These are phyloP conservation scores for Regulus satrapa DNA, from an alignment of 2,113 vertebrate species.

Conservation along the genomic window DNA sequence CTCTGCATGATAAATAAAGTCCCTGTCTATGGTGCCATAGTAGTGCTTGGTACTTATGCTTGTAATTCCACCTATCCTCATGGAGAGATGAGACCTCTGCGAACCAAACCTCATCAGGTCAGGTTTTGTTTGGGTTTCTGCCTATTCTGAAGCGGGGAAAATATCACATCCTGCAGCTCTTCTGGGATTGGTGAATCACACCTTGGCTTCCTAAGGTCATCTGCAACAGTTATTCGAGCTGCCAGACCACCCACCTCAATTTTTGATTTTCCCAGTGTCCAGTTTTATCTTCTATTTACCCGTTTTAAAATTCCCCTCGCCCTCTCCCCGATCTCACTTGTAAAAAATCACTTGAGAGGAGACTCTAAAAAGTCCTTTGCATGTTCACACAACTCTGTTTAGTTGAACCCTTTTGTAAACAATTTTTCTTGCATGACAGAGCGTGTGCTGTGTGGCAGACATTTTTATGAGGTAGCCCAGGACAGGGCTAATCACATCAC, in stretches of 20 bases:
- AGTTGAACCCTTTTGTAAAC: neutral
- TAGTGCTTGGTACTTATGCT: neutral
- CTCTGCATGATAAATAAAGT: conserved; percentile 51
- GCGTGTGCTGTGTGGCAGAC: conserved; percentile 20
- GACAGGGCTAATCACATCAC: conserved; percentile 61
- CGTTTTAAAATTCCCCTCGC: neutral
- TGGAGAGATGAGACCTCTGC: conserved; percentile 15
- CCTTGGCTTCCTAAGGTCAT: neutral
- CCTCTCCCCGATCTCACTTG: fast-evolving
- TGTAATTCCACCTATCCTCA: conserved; percentile 23
- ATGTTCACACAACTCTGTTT: neutral
- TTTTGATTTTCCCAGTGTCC: neutral
- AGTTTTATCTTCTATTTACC: conserved; percentile 2
- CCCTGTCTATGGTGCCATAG: neutral
- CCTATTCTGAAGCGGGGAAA: neutral
- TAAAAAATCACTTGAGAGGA: neutral
- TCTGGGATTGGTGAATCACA: conserved; percentile 36
- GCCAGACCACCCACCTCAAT: conserved; percentile 34
- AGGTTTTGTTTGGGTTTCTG: conserved; percentile 48
- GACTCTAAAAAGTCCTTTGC: neutral
- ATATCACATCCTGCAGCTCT: neutral
- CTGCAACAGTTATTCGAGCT: neutral
- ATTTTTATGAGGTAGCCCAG: conserved; percentile 55
- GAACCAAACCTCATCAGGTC: conserved; percentile 27
- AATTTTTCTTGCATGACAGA: conserved; percentile 54